phyloP scores from a whole-genome alignment of 2,797 vertebrate genomes.

The Columba guinea region DNA sequence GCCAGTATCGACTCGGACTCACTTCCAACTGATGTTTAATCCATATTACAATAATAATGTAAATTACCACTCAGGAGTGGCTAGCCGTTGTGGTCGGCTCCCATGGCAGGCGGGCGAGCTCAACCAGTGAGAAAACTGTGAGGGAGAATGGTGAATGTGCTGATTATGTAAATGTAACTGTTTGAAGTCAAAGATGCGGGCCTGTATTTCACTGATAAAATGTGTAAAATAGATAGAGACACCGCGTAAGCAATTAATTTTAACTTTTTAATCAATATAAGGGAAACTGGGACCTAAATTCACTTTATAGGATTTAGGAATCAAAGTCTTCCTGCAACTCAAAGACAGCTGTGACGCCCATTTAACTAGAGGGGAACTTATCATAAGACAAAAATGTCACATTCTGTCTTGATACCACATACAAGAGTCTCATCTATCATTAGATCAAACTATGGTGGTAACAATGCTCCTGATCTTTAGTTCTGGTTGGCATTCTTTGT shows the following conservation, averaged over 20 bases:
- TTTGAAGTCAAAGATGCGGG: slow-evolving; percentile 56
- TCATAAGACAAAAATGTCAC: not conserved
- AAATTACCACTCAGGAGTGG: slow-evolving; percentile 46
- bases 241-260: slow-evolving; percentile 54
- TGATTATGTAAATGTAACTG: slow-evolving; percentile 62
- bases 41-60: slow-evolving; percentile 58
- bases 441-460: not conserved
- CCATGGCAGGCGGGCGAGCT: slow-evolving; percentile 18
- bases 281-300: slow-evolving; percentile 58
- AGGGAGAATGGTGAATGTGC: slow-evolving; percentile 32
- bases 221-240: slow-evolving; percentile 14
- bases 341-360: slow-evolving; percentile 19
- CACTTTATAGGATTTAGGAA: slow-evolving; percentile 59
- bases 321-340: slow-evolving; percentile 46
- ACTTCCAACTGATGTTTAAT: slow-evolving; percentile 24
- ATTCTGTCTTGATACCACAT: not conserved
- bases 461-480: slow-evolving; percentile 2
- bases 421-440: not conserved
- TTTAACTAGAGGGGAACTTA: slow-evolving; percentile 11
- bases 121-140: not conserved
- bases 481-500: not conserved
- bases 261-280: slow-evolving; percentile 65
- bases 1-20: not conserved
- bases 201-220: slow-evolving; percentile 68
- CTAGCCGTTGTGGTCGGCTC: slow-evolving; percentile 14